Base-by-base conservation (phyloP, 2,888 invertebrate genomes). In the Ormyrus rosae region DNA sequence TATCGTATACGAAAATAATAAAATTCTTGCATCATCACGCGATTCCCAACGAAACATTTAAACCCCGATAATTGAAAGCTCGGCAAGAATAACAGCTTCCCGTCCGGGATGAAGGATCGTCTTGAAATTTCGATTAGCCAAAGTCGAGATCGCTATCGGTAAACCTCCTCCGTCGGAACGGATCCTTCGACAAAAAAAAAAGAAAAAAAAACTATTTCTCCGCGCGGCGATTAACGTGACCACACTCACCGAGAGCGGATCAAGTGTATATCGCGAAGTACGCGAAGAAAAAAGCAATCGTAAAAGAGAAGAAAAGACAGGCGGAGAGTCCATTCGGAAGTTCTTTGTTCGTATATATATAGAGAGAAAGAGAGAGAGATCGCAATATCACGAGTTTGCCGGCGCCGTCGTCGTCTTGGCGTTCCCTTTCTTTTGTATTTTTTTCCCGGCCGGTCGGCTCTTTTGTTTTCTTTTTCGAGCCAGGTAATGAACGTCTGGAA, bases 321-420 rank as follows among this genome's bases (percentile, higher is more conserved):
- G 19, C 51, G 19, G 58, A 13, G 13, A 72, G 64, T 60, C 75
- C 19, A 73, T 71, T 78, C 78, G 75, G 61, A 78, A 71, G 75
- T 75, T 71, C 71, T 81, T 78, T 81, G 78, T 81, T 74, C 7
- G 56, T 63, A 11, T 46, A 63, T 63, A 65, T 13, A 50, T 3
- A 13, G 48, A 11, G 34, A 34, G 34, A 34, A 19, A 19, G 19
- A 19, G 48, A 11, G 34, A 34, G 34, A 34, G 34, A 11, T 19
- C 53, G 53, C 67, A 13, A 53, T 19, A 53, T 6, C 9, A 8
- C 3, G 45, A 48, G 55, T 9, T 10, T 5, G 19, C 56, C n/a
- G 10, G 11, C 46, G 45, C 46, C 10, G 56, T 34, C 60, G 53
- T 51, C 7, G 10, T 53, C 51, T 61, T 71, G 11, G 6, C 9